Evolutionary conservation across 35 echinoderm and acorn worm species (phyloP).

Genomic region (Amphiura filiformis): DNA sequence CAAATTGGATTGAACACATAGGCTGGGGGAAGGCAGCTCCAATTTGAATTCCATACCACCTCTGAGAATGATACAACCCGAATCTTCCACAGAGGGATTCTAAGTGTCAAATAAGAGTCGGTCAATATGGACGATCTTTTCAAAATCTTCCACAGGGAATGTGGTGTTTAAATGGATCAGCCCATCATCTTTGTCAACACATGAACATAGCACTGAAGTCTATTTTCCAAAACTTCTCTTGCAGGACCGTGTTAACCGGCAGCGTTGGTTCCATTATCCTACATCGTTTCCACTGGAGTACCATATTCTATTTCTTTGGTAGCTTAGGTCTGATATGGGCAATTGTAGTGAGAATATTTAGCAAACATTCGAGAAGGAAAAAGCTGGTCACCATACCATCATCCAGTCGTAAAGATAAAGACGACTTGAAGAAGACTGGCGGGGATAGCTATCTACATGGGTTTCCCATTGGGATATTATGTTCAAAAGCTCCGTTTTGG

Average conservation of each 20-base stretch:
- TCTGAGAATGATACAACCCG: too few relatives aligned
- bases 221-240: too few relatives aligned
- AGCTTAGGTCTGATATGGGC: conserved; percentile 45
- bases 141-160: too few relatives aligned
- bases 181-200: too few relatives aligned
- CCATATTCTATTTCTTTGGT: conserved; percentile 89
- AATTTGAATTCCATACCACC: too few relatives aligned
- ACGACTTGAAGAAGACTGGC: conserved; percentile 29
- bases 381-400: conserved; percentile 35
- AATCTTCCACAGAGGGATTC: too few relatives aligned
- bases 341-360: conserved; percentile 29
- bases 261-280: conserved; percentile 77
- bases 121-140: too few relatives aligned
- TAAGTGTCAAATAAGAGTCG: too few relatives aligned
- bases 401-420: neutral
- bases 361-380: conserved; percentile 49
- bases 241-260: conserved; percentile 83
- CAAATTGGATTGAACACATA: too few relatives aligned
- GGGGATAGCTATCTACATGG: neutral
- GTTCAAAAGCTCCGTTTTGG: conserved; percentile 71
- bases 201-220: too few relatives aligned
- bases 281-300: conserved; percentile 68
- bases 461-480: conserved; percentile 28
- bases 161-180: too few relatives aligned
- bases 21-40: too few relatives aligned